Evolutionary conservation across 2,113 vertebrate species (phyloP).

Genomic region (Otolemur garnettii): DNA sequence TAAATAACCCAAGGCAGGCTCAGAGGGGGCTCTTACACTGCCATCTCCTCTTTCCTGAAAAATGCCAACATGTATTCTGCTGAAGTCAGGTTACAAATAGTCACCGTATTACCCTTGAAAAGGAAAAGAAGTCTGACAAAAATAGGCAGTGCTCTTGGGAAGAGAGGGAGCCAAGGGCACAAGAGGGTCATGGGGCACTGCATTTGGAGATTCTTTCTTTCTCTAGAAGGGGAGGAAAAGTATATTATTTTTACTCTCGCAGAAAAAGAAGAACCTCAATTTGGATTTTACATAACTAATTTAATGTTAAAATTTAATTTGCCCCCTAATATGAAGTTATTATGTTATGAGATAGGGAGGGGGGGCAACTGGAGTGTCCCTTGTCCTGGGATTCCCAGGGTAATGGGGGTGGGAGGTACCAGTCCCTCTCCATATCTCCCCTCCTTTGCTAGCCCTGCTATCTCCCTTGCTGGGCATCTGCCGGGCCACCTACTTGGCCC

Average conservation of each 20-base stretch:
- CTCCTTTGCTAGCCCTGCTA: not conserved
- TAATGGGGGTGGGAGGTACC: rapidly evolving
- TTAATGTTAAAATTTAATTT: not conserved
- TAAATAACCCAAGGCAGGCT: not conserved
- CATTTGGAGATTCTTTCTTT: not conserved
- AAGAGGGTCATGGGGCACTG: no score
- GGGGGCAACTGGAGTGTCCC: not conserved
- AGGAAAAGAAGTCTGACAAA: not conserved
- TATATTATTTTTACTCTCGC: not conserved
- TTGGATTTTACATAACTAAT: not conserved
- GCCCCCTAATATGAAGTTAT: not conserved
- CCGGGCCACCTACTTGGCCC: slow-evolving; percentile 28
- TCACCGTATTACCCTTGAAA: not conserved
- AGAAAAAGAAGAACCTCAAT: not conserved
- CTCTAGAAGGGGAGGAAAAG: not conserved
- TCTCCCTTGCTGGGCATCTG: not conserved
- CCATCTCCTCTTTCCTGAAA: not conserved
- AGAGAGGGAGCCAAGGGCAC: not conserved
- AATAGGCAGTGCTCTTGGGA: not conserved
- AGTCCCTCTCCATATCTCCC: not conserved
- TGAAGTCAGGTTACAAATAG: not conserved
- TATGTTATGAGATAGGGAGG: not conserved
- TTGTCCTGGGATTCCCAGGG: not conserved
- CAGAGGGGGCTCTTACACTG: not conserved
- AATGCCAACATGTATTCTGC: not conserved